phyloP scores from a whole-genome alignment of 92 coral and sea anemone species.

The Zoanthus solanderi region DNA sequence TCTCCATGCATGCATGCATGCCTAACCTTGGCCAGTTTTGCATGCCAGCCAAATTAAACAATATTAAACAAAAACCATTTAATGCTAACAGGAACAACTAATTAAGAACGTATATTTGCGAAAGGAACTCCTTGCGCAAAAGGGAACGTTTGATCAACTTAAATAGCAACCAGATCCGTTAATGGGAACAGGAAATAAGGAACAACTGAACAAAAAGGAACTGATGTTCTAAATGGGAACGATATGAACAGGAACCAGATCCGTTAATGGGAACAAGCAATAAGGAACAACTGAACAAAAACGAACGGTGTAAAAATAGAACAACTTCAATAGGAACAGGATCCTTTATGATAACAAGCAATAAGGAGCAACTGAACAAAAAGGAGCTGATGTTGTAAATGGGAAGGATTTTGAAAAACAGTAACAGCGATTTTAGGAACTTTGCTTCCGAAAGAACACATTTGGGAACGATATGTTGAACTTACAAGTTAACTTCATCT shows the following conservation, averaged over 20 bases:
- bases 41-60: slow-evolving; percentile 21
- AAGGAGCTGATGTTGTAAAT: background rate
- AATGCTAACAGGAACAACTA: background rate
- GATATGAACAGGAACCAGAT: background rate
- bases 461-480: too few species aligned
- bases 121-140: slow-evolving; percentile 19
- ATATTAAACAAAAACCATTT: slow-evolving; percentile 14
- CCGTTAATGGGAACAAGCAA: too few species aligned
- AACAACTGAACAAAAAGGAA: too few species aligned
- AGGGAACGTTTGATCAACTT: background rate
- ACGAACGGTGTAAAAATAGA: background rate
- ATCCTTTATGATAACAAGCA: background rate
- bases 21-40: background rate
- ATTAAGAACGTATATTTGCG: slow-evolving; percentile 5
- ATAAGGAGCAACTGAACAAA: slow-evolving; percentile 3
- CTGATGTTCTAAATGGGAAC: background rate
- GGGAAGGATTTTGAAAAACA: background rate
- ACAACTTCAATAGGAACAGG: too few species aligned
- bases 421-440: too few species aligned
- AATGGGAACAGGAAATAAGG: too few species aligned
- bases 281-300: too few species aligned
- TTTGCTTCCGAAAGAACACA: too few species aligned
- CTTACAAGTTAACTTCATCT: too few species aligned
- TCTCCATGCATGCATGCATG: too few species aligned
- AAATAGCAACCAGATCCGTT: too few species aligned